phyloP scores from a whole-genome alignment of 2,888 invertebrate species.

The Catocala sponsa region DNA sequence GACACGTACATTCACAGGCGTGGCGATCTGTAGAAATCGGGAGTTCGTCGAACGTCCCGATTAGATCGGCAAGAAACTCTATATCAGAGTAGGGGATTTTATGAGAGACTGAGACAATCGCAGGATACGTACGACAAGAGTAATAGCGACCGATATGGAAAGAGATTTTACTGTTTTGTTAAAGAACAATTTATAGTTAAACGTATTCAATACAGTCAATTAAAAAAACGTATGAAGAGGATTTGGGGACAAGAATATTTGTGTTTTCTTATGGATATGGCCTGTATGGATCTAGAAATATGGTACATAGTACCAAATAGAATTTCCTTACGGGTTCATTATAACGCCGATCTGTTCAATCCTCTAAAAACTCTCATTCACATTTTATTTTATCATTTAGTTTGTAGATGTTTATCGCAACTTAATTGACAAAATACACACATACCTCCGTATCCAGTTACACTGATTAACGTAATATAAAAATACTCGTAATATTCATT shows the following conservation, averaged over 20 bases:
- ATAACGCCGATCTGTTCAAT: too few species aligned
- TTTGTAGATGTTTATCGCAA: neutral
- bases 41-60: neutral
- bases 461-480: slow-evolving; percentile 3
- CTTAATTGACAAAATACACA: neutral
- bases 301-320: too few species aligned
- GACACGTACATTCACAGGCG: neutral
- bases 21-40: neutral
- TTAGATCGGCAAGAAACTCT: neutral
- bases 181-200: slow-evolving; percentile 1
- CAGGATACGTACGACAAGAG: slow-evolving; percentile 14
- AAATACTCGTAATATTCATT: slow-evolving; percentile 14
- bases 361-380: too few species aligned
- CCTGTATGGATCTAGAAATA: too few species aligned
- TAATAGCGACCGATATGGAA: slow-evolving; percentile 12
- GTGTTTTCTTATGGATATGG: too few species aligned
- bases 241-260: too few species aligned
- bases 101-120: slow-evolving; percentile 15
- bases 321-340: too few species aligned
- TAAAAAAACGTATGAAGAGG: neutral
- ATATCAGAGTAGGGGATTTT: slow-evolving; percentile 12
- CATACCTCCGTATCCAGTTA: neutral
- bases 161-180: slow-evolving; percentile 9
- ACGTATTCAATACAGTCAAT: neutral
- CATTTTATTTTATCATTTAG: too few species aligned